Evolutionary conservation across 1,140 invertebrate species (phyloP), one percentile per base, ranked within the genome.

Genomic region (Rhopalosiphum padi): DNA sequence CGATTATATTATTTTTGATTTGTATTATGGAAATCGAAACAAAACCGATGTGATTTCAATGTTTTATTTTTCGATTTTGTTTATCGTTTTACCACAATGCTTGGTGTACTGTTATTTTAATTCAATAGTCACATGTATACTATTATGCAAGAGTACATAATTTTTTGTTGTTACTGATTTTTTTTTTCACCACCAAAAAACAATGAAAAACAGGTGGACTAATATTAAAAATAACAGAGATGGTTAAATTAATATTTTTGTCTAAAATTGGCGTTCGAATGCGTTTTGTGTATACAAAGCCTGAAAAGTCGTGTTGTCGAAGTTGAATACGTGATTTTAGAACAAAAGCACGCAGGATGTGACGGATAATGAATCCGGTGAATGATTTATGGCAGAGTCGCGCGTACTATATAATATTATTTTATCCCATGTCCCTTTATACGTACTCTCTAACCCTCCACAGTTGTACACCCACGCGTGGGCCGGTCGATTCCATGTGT

Each of bases 341-440:
- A 93, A 93, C 91, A 93, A 93, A 93, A 86, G 82, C 91, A 22
- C 48, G 35, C 88, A 55, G 91, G 91, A 93, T 93, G 77, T 83
- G 82, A 93, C 91, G 91, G 82, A 93, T 93, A 93, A 93, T 55
- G 91, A 93, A 93, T 85, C n/a, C 91, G 91, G 91, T 21, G 77
- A 93, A 86, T 93, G 91, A 93, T 93, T 93, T 93, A 93, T 93
- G 51, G 46, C 35, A 8, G 91, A 41, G 53, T n/a, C 30, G 30
- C 60, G 15, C 60, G n/a, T 77, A 77, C 30, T 77, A n/a, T n/a
- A 18, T n/a, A n/a, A 77, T 77, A 77, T n/a, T 21, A 68, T 68
- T n/a, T 35, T 77, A 77, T n/a, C 60, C 60, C 21, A 41, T 86
- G 91, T 92, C 60, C 68, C 51, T 92, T 9, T 37, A 83, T 35